These are phyloP conservation scores for Hemistola chrysoprasaria DNA, from an alignment of 2,888 invertebrate genomes.

Conservation along the genomic window DNA sequence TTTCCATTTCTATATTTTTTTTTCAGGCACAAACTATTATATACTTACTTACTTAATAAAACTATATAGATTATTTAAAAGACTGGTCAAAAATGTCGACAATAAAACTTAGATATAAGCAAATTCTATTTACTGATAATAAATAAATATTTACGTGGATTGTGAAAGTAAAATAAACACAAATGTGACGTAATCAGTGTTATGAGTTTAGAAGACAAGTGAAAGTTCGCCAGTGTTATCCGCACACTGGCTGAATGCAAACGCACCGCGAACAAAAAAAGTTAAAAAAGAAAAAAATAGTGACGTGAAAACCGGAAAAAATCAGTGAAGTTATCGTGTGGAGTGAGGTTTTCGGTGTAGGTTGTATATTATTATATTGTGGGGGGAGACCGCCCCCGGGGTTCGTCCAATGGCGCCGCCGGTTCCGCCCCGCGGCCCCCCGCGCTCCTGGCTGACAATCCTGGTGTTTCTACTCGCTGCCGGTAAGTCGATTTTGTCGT, in stretches of 20 bases:
- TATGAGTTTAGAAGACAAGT: too few species aligned
- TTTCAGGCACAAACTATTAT: constrained; percentile 12
- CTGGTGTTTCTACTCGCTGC: constrained; percentile 47
- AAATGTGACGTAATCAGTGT: constrained; percentile 47
- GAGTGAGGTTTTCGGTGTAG: constrained; percentile 33
- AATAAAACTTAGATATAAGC: constrained; percentile 39
- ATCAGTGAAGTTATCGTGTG: constrained; percentile 23
- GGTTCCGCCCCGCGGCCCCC: constrained; percentile 62
- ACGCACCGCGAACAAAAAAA: constrained; percentile 27
- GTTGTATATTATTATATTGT: constrained; percentile 32
- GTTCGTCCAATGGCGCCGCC: constrained; percentile 70
- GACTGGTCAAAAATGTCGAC: constrained; percentile 40
- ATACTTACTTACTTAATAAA: constrained; percentile 13
- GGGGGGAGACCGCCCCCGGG: constrained; percentile 59
- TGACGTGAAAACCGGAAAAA: constrained; percentile 12
- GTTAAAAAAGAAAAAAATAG: constrained; percentile 28
- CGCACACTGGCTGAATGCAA: constrained; percentile 42
- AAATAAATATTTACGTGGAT: constrained; percentile 9
- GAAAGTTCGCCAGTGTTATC: constrained; percentile 58
- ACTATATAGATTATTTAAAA: constrained; percentile 16
- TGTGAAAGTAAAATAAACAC: constrained; percentile 29
- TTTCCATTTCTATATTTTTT: constrained; percentile 8
- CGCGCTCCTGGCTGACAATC: constrained; percentile 45
- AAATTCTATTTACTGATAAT: constrained; percentile 18
- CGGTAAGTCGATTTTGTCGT: constrained; percentile 55